A percentile compares a stretch with the other conserved stretches of the same genome.
Conservation (phyloP, 2,797 vertebrate species). For the Periparus ater region DNA sequence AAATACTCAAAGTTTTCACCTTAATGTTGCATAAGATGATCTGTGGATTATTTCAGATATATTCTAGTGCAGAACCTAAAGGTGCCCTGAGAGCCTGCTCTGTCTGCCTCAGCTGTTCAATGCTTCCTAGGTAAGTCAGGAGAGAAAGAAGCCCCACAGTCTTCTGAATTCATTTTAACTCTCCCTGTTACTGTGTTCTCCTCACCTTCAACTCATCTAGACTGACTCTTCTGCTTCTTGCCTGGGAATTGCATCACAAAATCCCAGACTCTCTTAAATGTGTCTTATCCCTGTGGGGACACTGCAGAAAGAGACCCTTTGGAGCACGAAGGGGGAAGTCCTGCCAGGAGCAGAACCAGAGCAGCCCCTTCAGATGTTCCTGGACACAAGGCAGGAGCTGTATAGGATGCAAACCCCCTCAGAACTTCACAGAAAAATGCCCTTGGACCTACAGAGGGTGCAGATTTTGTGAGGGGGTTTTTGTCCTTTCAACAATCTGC, state of each 20-base stretch:
- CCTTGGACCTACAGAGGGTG: slow-evolving; percentile 31
- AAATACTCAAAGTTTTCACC: not conserved
- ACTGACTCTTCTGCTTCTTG: not conserved
- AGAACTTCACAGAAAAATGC: not conserved
- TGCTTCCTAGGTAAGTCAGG: not conserved
- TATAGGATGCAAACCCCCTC: not conserved
- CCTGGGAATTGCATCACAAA: not conserved
- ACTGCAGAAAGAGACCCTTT: not conserved
- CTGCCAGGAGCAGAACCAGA: not conserved
- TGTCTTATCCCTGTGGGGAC: not conserved
- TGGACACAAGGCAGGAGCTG: not conserved
- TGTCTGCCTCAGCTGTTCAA: not conserved
- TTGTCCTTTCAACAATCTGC: slow-evolving; percentile 66
- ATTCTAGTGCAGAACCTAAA: not conserved
- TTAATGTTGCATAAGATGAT: not conserved
- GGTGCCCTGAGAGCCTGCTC: not conserved
- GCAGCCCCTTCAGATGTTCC: not conserved
- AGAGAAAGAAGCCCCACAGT: not conserved
- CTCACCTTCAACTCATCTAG: not conserved
- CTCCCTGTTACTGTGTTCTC: not conserved
- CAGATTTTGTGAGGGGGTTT: not conserved
- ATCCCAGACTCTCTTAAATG: not conserved
- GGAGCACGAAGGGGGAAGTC: not conserved
- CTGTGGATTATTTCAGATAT: not conserved
- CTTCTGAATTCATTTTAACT: not conserved